These are phyloP conservation scores for Lamellibrachia luymesi DNA, from an alignment of 1,140 invertebrate genomes.

Conservation along the genomic window DNA sequence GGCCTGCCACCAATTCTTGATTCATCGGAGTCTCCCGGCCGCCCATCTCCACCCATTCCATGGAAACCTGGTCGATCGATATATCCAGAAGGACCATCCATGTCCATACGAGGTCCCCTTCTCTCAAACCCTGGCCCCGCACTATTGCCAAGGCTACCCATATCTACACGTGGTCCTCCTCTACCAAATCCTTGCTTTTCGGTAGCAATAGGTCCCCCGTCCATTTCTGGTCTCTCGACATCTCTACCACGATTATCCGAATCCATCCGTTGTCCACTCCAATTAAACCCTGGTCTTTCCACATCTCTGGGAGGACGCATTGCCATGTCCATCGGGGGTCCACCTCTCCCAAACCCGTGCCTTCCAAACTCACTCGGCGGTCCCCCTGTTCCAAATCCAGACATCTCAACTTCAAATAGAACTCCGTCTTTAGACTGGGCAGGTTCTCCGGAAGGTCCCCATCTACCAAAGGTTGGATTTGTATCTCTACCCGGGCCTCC, in stretches of 20 bases:
- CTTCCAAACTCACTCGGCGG: not conserved
- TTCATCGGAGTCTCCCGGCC: not conserved
- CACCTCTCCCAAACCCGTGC: not conserved
- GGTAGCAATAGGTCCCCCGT: not conserved
- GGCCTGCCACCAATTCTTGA: not conserved
- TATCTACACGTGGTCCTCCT: not conserved
- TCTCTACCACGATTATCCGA: not conserved
- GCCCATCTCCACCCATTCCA: not conserved
- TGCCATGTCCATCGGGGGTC: not conserved
- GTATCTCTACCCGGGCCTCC: not conserved
- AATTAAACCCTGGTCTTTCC: not conserved
- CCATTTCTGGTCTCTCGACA: not conserved
- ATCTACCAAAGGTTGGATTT: not conserved
- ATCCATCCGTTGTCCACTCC: not conserved
- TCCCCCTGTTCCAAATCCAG: not conserved
- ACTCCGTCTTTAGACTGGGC: constrained; percentile 1
- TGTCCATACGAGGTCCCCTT: not conserved
- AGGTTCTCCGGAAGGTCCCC: not conserved
- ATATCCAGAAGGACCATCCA: not conserved
- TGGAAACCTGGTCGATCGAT: not conserved
- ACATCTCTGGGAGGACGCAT: not conserved
- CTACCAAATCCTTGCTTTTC: not conserved
- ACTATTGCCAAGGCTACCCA: not conserved
- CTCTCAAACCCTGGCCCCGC: not conserved
- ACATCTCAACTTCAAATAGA: not conserved